Conservation (phyloP, 2,113 vertebrate genomes). For the Andinoacara biseriatus region DNA sequence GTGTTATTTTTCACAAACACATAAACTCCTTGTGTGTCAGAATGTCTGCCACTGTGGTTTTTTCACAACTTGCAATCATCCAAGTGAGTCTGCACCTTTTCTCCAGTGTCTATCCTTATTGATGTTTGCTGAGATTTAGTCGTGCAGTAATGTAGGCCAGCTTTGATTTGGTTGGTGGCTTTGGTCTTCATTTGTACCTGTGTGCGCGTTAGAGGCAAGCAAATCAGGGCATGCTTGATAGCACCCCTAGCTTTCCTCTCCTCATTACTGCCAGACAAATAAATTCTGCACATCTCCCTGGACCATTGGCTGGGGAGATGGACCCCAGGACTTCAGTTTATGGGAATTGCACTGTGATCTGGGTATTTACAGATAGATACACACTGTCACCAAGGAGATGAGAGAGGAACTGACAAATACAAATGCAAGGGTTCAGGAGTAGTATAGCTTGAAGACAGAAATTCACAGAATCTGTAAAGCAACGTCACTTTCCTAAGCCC, state of each 20-base stretch:
- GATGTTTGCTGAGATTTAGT: conserved; percentile 49
- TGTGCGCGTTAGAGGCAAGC: not conserved
- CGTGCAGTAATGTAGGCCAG: conserved; percentile 40
- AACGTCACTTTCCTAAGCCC: not conserved
- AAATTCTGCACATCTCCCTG: conserved; percentile 23
- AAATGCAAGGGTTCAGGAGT: not conserved
- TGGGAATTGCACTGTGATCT: conserved; percentile 17
- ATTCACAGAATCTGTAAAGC: not conserved
- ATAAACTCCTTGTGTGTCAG: not conserved
- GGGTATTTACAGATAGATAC: conserved; percentile 17
- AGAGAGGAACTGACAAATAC: not conserved
- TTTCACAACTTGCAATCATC: not conserved
- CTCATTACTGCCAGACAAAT: conserved; percentile 62
- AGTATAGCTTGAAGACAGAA: not conserved
- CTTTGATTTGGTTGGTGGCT: not conserved
- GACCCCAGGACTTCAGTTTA: conserved; percentile 29
- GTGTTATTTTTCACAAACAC: not conserved
- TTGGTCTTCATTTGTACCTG: conserved; percentile 6
- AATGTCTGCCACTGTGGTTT: conserved; percentile 5
- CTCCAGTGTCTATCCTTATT: conserved; percentile 24
- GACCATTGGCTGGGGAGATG: conserved; percentile 8
- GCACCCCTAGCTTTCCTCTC: conserved; percentile 24
- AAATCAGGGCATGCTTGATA: conserved; percentile 39
- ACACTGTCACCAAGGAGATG: not conserved
- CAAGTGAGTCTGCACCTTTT: conserved; percentile 28